Conservation (phyloP, 2,888 invertebrate species). For the Monopis laevigella region DNA sequence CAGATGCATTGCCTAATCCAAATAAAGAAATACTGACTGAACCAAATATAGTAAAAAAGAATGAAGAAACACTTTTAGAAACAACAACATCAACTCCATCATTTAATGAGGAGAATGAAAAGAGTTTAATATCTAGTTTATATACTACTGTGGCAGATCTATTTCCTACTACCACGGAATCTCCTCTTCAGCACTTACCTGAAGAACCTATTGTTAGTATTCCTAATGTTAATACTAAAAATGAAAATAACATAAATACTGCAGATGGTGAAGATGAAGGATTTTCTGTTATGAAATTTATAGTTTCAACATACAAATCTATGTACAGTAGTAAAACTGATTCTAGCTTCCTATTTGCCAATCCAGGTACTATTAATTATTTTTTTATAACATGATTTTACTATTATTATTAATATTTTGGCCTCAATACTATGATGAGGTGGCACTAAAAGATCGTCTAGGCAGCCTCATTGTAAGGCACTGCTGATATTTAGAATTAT, state of each 20-base stretch:
- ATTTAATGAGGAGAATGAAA: slow-evolving; percentile 24
- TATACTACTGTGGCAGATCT: slow-evolving; percentile 43
- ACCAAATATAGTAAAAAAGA: slow-evolving; percentile 10
- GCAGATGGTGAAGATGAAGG: slow-evolving; percentile 28
- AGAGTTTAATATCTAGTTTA: slow-evolving; percentile 38
- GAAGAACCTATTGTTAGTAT: neutral
- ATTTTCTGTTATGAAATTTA: slow-evolving; percentile 43
- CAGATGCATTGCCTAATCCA: slow-evolving; percentile 15
- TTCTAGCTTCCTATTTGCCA: slow-evolving; percentile 44
- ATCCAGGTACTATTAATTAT: too few relatives aligned
- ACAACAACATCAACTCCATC: slow-evolving; percentile 11
- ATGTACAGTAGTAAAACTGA: slow-evolving; percentile 43
- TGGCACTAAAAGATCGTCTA: too few relatives aligned
- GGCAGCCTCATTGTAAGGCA: too few relatives aligned
- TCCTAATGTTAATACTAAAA: neutral
- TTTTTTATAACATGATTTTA: too few relatives aligned
- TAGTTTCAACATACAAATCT: slow-evolving; percentile 37
- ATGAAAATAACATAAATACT: neutral
- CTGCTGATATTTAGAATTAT: too few relatives aligned
- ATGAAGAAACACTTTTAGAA: slow-evolving; percentile 20
- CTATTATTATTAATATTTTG: too few relatives aligned
- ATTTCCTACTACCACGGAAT: slow-evolving; percentile 31
- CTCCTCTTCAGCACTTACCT: neutral
- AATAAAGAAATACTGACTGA: neutral
- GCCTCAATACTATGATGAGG: too few relatives aligned